Conservation (phyloP, 2,797 vertebrate species). For the Liparis tanakae region DNA sequence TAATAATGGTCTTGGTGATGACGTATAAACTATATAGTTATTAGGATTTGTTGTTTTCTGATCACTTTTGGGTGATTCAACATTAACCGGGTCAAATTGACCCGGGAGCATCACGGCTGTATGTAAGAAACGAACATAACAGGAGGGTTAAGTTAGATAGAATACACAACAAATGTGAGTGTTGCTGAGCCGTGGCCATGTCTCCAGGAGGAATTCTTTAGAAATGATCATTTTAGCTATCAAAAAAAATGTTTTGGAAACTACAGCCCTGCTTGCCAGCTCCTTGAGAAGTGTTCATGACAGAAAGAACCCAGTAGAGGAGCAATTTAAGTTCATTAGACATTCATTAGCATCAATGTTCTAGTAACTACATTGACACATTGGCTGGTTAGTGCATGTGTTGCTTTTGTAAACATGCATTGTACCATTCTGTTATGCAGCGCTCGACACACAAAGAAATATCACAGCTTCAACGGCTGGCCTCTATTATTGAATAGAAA, state of each 20-base stretch:
- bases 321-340: constrained; percentile 1
- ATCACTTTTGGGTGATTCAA: too few relatives aligned
- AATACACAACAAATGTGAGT: constrained; percentile 41
- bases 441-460: constrained; percentile 28
- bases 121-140: too few relatives aligned
- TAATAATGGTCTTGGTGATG: too few relatives aligned
- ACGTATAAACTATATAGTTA: too few relatives aligned
- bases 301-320: neutral
- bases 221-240: constrained; percentile 23
- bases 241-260: constrained; percentile 3
- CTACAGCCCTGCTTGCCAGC: neutral
- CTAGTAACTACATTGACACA: neutral
- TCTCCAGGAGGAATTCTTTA: neutral
- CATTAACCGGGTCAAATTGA: too few relatives aligned
- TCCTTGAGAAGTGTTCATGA: neutral
- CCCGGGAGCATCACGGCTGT: too few relatives aligned
- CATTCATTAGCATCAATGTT: neutral
- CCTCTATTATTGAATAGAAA: constrained; percentile 75
- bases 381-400: neutral
- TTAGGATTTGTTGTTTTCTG: too few relatives aligned
- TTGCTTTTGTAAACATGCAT: constrained; percentile 26
- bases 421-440: constrained; percentile 37
- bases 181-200: neutral
- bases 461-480: constrained; percentile 55
- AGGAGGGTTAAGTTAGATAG: constrained; percentile 48